phyloP scores from a whole-genome alignment of 2,888 invertebrate species.

The Parasteatoda lunata region DNA sequence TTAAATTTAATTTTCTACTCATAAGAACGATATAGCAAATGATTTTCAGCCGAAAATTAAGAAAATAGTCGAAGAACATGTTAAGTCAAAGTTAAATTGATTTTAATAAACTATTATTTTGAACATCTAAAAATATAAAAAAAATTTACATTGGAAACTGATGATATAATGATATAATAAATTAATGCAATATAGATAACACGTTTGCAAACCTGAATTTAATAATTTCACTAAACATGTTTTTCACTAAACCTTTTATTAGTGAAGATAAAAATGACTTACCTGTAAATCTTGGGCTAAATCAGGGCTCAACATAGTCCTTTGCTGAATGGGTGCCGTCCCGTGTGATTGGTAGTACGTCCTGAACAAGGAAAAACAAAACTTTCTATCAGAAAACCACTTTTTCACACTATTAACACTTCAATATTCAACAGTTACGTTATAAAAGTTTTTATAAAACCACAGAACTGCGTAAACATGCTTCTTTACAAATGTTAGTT shows the following conservation, averaged over 20 bases:
- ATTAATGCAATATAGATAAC: too few relatives aligned
- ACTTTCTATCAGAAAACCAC: conserved; percentile 15
- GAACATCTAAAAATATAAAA: too few relatives aligned
- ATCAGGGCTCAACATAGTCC: conserved; percentile 64
- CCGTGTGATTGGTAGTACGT: conserved; percentile 63
- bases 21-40: too few relatives aligned
- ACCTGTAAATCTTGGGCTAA: conserved; percentile 62
- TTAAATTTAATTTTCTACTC: too few relatives aligned
- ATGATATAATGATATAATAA: too few relatives aligned
- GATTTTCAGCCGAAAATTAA: too few relatives aligned
- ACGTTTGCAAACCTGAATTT: background rate
- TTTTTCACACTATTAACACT: conserved; percentile 16
- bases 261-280: conserved; percentile 15
- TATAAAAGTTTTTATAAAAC: conserved; percentile 6
- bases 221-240: too few relatives aligned
- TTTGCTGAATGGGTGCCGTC: conserved; percentile 58
- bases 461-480: conserved; percentile 25
- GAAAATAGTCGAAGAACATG: too few relatives aligned
- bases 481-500: conserved; percentile 13
- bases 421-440: background rate
- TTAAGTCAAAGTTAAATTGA: too few relatives aligned
- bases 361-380: conserved; percentile 46
- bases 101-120: too few relatives aligned
- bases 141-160: too few relatives aligned
- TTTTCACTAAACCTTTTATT: too few relatives aligned